Base-by-base conservation (phyloP, 2,113 vertebrate species). In the Upupa epops region DNA sequence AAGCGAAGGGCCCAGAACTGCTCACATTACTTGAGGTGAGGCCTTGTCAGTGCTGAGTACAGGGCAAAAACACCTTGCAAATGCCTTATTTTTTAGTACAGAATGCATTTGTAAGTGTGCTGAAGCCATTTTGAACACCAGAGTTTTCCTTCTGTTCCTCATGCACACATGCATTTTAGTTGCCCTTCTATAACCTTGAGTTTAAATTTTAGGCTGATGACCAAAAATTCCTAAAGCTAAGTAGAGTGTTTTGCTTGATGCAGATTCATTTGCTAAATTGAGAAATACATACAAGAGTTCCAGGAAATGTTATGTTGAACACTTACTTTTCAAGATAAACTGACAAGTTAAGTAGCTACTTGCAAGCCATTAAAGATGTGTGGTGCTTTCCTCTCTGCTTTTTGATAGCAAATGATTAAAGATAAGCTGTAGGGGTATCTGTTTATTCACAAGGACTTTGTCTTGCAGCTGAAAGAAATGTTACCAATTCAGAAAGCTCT, bases 331-430 rank as follows among this genome's bases (percentile, higher is more conserved):
- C n/a, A 81, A 56, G 34, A 13, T 75, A 28, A 82, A 34, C 68
- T 83, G 80, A 89, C 60, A 79, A 92, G 78, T n/a, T 63, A 64
- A 64, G 74, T 73, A 81, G 60, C 17, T 3, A 2, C 72, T 93
- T 89, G 70, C 58, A 83, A 76, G 73, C 37, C 29, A 58, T 66
- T 75, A n/a, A 83, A 89, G 66, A 91, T 75, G 55, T 56, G 87
- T 59, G 37, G 31, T 73, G 49, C 85, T 92, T 95, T 88, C 73
- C 11, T 88, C 9, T 5, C 69, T 83, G 80, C 90, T 88, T 34
- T 72, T 74, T 89, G 92, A 75, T 89, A 81, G 88, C 60, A 87
- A 92, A 94, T 94, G 90, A 87, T 97, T 95, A 80, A 81, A 92
- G 84, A 93, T 90, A 94, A 95, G 89, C 83, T 85, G 56, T 71